Percentiles rank a stretch among this genome's conserved stretches.
Evolutionary conservation across 2,888 invertebrate species (phyloP).

Genomic region (Eupithecia pulchellata): DNA sequence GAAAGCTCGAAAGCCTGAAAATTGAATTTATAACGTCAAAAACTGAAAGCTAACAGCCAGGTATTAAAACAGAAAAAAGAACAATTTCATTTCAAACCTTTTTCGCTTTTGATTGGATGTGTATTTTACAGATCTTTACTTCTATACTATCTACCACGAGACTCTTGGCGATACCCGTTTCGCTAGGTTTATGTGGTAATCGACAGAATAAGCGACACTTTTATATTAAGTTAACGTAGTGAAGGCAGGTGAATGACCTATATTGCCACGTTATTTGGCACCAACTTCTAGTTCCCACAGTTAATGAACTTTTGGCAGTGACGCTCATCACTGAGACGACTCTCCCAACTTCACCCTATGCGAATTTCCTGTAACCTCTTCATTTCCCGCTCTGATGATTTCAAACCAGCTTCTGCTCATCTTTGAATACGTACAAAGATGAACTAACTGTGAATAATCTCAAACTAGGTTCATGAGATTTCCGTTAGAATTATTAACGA

Average conservation of each 20-base stretch:
- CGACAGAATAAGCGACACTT: too few species aligned
- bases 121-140: background rate
- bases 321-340: background rate
- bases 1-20: background rate
- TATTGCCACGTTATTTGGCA: too few species aligned
- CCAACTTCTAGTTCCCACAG: too few species aligned
- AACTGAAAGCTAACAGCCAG: background rate
- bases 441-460: background rate
- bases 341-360: background rate
- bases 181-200: too few species aligned
- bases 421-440: background rate
- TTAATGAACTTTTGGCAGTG: background rate
- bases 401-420: background rate
- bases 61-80: background rate
- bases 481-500: slow-evolving; percentile 4
- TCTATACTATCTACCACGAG: too few species aligned
- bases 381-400: slow-evolving; percentile 4
- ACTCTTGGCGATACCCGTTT: too few species aligned
- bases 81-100: background rate
- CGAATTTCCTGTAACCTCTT: slow-evolving; percentile 2
- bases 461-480: background rate
- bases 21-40: background rate
- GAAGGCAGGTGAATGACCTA: too few species aligned
- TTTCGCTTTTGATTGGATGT: background rate
- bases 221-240: too few species aligned